Conservation (phyloP, 2,113 vertebrate species). For the Oreotrochilus melanogaster region DNA sequence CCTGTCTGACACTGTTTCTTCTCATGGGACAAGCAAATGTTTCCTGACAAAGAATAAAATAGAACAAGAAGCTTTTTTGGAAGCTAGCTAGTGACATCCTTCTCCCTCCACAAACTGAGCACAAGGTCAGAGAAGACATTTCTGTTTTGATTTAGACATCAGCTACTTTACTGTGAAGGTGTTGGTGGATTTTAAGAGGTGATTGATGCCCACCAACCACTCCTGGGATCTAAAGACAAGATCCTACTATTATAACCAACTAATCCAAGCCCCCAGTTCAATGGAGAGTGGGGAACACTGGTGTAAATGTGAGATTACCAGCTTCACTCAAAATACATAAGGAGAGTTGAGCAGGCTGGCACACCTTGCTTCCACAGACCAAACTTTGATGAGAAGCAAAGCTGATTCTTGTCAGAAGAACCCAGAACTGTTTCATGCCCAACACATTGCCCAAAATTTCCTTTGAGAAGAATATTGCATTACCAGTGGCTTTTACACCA, state of each 20-base stretch:
- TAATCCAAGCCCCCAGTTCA: background rate
- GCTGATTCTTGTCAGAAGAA: background rate
- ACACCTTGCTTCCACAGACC: background rate
- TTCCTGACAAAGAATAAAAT: background rate
- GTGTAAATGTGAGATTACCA: background rate
- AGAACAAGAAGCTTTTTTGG: background rate
- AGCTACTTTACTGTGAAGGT: background rate
- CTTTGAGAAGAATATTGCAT: background rate
- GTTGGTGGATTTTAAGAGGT: background rate
- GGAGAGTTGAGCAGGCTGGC: background rate
- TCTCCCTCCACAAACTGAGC: background rate
- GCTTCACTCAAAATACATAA: background rate
- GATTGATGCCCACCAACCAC: background rate
- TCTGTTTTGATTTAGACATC: background rate
- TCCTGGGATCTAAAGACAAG: background rate
- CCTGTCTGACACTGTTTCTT: background rate
- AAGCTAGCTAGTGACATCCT: background rate
- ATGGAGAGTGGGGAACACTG: accelerated
- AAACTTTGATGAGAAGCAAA: background rate
- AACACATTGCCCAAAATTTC: background rate
- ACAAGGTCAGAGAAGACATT: constrained; percentile 2
- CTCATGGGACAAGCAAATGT: background rate
- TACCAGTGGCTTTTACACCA: background rate
- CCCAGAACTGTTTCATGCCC: background rate
- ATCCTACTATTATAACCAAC: background rate